Base-by-base conservation (phyloP, 2,797 vertebrate species). In the Enteromius trimaculatus region DNA sequence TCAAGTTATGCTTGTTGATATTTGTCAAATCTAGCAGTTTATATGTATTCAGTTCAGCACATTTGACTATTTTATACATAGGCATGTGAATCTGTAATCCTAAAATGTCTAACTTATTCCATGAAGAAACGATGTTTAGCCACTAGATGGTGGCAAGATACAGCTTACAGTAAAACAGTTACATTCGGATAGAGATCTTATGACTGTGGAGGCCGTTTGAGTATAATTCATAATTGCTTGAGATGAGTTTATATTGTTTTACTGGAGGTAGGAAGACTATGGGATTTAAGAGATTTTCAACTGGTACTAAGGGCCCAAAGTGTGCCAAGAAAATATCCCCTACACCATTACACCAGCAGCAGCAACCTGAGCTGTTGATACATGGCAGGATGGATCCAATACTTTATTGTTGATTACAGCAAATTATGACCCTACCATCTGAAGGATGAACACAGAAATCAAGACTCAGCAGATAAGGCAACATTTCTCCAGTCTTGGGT, bases 131-230 rank as follows among this genome's bases (percentile, higher is more conserved):
- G 1, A 34, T 23, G 39, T 81, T 62, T 62, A 6, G 7, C 79
- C 79, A 74, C 37, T 74, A 81, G 79, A 64, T 81, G 79, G 55
- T 9, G 29, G 26, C 69, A 81, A 62, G 21, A 16, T 72, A 71
- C 39, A 47, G 21, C 37, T 16, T 42, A 79, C 31, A 64, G 55
- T 10, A 26, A 53, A 44, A n/a, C 2, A 13, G 10, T 69, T 51
- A 19, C 44, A 51, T 4, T 51, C 26, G 17, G 17, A 74, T 53
- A 34, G 26, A 74, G 13, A 17, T 47, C 42, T 70, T 42, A 39
- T 11, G 23, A 72, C 8, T 31, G 17, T 49, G 26, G 4, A 31
- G 26, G 26, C 13, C 0, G 6, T 64, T 16, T 17, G 2, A 64
- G 26, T 29, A 29, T 29, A 64, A 64, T 10, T 13, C 9, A 58